phyloP scores from a whole-genome alignment of 2,888 invertebrate genomes.

The Pachymerium ferrugineum region DNA sequence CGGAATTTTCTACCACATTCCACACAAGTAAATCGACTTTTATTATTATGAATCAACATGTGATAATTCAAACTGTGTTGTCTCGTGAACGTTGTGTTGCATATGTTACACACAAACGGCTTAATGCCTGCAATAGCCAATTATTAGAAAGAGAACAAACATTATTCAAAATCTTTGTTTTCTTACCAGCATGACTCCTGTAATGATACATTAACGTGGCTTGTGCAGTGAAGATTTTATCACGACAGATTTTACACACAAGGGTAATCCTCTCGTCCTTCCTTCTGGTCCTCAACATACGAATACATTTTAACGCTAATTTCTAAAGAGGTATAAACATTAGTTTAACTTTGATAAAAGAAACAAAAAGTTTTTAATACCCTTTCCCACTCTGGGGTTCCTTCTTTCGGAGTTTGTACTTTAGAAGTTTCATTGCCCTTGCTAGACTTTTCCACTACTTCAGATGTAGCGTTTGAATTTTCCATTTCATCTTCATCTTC shows the following conservation, averaged over 20 bases:
- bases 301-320: conserved; percentile 53
- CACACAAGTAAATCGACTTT: conserved; percentile 56
- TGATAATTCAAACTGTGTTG: conserved; percentile 59
- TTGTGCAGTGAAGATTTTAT: conserved; percentile 55
- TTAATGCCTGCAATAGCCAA: conserved; percentile 51
- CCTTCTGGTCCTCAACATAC: conserved; percentile 55
- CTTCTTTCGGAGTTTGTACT: conserved; percentile 14
- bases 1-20: conserved; percentile 57
- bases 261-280: conserved; percentile 52
- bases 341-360: not conserved
- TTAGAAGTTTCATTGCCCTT: too few relatives aligned
- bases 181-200: conserved; percentile 54
- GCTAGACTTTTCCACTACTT: not conserved
- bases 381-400: conserved; percentile 44
- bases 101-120: conserved; percentile 56
- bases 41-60: conserved; percentile 58
- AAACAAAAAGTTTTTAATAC: conserved; percentile 36
- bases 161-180: not conserved
- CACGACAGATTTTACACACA: conserved; percentile 55
- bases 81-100: conserved; percentile 56
- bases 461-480: not conserved
- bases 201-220: conserved; percentile 58
- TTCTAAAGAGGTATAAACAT: conserved; percentile 42
- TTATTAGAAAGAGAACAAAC: not conserved
- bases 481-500: not conserved